Conservation (phyloP, 2,113 vertebrate genomes). For the Falco punctatus region DNA sequence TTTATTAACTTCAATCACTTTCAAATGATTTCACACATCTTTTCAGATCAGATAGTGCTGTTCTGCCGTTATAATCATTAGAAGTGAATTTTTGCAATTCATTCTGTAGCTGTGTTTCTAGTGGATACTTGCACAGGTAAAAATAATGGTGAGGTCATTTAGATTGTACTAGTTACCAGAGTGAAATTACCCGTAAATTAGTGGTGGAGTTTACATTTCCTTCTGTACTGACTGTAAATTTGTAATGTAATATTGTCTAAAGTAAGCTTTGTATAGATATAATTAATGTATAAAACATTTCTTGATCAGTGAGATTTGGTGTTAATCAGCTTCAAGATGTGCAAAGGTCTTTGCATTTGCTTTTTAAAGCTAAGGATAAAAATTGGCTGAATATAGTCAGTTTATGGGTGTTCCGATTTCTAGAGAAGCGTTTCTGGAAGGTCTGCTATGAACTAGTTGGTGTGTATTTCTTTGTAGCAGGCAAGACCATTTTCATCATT, state of each 20-base stretch:
- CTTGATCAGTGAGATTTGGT: background rate
- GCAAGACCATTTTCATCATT: background rate
- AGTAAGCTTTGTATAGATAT: background rate
- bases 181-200: background rate
- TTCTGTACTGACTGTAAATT: constrained; percentile 26
- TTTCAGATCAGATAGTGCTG: background rate
- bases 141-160: background rate
- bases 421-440: background rate
- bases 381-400: background rate
- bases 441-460: background rate
- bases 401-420: background rate
- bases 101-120: background rate
- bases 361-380: constrained; percentile 7
- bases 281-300: background rate
- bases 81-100: background rate
- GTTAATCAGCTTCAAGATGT: background rate
- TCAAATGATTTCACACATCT: background rate
- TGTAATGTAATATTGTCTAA: constrained; percentile 32
- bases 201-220: background rate
- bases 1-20: background rate
- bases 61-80: background rate
- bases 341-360: background rate
- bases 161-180: background rate
- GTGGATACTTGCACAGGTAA: background rate
- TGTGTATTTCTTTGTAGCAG: background rate